phyloP scores from a whole-genome alignment of 2,797 vertebrate species.

The Galaxias olidus region DNA sequence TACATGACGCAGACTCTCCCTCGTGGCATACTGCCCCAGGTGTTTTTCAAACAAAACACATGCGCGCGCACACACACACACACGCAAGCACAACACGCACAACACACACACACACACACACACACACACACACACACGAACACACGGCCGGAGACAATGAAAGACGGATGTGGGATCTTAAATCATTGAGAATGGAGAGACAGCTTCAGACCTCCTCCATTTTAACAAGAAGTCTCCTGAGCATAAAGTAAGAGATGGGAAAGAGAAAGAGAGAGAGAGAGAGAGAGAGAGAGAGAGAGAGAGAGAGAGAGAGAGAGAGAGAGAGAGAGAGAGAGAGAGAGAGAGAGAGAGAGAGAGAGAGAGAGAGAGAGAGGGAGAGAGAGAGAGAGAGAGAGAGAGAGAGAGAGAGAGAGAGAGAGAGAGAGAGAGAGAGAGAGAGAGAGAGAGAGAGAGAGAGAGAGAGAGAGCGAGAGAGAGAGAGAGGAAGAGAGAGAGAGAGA shows the following conservation, averaged over 20 bases:
- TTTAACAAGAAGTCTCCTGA: slow-evolving; percentile 14
- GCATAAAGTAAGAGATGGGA: neutral
- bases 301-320: slow-evolving; percentile 18
- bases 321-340: slow-evolving; percentile 3
- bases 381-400: slow-evolving; percentile 26
- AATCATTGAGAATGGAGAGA: slow-evolving; percentile 42
- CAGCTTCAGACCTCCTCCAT: slow-evolving; percentile 35
- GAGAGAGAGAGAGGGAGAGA: slow-evolving; percentile 13
- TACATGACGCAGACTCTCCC: slow-evolving; percentile 35
- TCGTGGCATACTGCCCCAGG: slow-evolving; percentile 20
- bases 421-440: neutral
- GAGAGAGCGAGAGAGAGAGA: neutral
- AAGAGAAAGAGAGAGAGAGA: slow-evolving; percentile 33
- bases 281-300: slow-evolving; percentile 19
- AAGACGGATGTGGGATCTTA: too few species aligned
- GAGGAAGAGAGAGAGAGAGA: too few species aligned
- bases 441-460: too few species aligned
- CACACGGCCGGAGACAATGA: too few species aligned
- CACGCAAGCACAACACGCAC: slow-evolving; percentile 1
- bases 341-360: slow-evolving; percentile 6
- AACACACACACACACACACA: slow-evolving; percentile 13
- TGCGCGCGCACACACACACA: neutral
- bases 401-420: neutral
- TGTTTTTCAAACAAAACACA: slow-evolving; percentile 10
- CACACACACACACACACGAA: neutral